Conservation (phyloP, 2,113 vertebrate genomes). For the Plecotus auritus region DNA sequence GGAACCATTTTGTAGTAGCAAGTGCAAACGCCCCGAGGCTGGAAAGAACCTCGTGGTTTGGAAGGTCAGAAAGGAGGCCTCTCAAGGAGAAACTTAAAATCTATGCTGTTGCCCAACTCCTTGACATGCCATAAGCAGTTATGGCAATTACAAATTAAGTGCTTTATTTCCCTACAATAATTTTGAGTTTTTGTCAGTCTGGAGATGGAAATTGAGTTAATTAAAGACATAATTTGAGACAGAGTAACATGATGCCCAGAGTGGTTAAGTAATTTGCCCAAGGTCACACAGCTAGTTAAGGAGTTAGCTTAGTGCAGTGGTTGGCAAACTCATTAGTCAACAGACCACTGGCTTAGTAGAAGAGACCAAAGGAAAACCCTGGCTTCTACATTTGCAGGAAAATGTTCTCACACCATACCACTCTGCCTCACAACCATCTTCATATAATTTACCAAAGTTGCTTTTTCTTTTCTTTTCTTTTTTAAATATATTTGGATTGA, state of each 20-base stretch:
- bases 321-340: too few relatives aligned
- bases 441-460: not conserved
- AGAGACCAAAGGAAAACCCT: not conserved
- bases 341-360: too few relatives aligned
- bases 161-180: not conserved
- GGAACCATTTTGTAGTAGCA: not conserved
- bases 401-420: too few relatives aligned
- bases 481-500: too few relatives aligned
- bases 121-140: not conserved
- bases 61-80: not conserved
- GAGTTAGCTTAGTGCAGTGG: not conserved
- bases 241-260: not conserved
- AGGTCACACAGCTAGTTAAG: not conserved
- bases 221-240: not conserved
- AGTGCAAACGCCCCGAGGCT: not conserved
- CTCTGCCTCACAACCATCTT: not conserved
- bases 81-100: not conserved
- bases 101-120: not conserved
- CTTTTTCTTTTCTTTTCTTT: not conserved
- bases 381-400: not conserved
- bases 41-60: not conserved
- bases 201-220: not conserved
- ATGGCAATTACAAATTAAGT: not conserved
- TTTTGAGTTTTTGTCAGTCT: not conserved
- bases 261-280: not conserved